A percentile compares a stretch with the other conserved stretches of the same genome.
Evolutionary conservation across 2,113 vertebrate genomes (phyloP).

Genomic region (Zapus hudsonius): DNA sequence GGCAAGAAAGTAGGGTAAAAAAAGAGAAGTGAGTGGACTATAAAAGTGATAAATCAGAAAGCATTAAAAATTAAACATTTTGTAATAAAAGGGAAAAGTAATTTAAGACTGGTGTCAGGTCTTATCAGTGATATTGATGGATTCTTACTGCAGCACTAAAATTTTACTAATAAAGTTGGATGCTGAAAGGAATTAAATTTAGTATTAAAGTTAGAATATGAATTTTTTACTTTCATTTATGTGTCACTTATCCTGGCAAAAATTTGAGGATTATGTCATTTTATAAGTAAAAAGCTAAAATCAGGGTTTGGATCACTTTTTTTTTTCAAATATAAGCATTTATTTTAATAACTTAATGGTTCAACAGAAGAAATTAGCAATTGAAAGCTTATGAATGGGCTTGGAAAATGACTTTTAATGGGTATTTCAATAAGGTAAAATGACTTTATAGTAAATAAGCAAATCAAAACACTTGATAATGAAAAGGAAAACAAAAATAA

Average conservation of each 20-base stretch:
- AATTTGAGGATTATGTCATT: neutral
- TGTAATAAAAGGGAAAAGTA: neutral
- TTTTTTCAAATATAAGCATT: conserved; percentile 28
- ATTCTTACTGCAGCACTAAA: neutral
- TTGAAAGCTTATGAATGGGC: neutral
- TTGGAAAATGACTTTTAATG: neutral
- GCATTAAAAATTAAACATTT: neutral
- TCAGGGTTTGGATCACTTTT: neutral
- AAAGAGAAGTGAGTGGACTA: neutral
- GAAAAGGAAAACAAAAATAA: neutral
- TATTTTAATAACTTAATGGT: neutral
- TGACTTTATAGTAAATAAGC: neutral
- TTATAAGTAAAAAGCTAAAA: conserved; percentile 21
- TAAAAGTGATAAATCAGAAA: neutral
- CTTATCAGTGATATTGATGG: neutral
- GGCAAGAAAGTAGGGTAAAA: neutral
- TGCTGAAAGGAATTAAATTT: neutral
- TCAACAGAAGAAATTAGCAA: neutral
- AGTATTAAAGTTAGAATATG: neutral
- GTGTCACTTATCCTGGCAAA: neutral
- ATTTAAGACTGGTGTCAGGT: neutral
- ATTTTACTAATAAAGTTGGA: neutral
- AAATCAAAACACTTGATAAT: neutral
- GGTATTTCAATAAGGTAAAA: neutral
- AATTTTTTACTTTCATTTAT: neutral